Base-by-base conservation (phyloP, 2,113 vertebrate genomes). In the Apodemus sylvaticus region DNA sequence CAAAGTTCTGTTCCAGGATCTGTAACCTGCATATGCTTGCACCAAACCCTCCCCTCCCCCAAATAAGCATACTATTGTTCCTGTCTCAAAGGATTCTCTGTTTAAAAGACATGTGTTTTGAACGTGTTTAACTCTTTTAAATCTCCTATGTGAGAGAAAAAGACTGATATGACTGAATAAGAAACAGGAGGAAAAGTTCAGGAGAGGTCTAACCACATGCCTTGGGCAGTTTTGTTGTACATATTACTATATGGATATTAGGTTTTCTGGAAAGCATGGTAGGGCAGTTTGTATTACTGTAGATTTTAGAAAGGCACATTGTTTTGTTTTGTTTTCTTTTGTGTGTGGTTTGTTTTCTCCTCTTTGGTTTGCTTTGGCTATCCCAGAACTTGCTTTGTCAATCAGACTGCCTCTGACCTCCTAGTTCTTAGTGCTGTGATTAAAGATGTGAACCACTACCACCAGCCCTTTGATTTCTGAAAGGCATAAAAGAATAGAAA, bases 401-500 rank as follows among this genome's bases (percentile, higher is more conserved):
- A 68, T 31, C 66, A 68, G 70, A 36, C 17, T n/a, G 16, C 7
- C 36, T 71, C 16, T 71, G 68, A 17, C 70, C 39, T 7, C 7
- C 36, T 39, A n/a, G 70, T 39, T 7, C 7, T 17, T 71, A n/a
- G 70, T 39, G 36, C 36, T 71, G 36, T 36, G 36, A n/a, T 71
- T 71, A 71, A 71, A 71, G 70, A 5, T 17, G 19, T 71, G 70
- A n/a, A 71, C 70, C 17, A 71, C 36, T 17, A 71, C 36, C 17
- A 3, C 2, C 17, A 20, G 29, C 64, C 34, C 66, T 36, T 68
- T 36, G 34, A 58, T 81, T 81, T 58, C 78, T 3, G 76, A 62
- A 90, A 92, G 24, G n/a, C 26, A 64, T 94, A n/a, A 95, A 92
- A 39, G 88, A 66, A 83, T 45, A 48, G 5, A 92, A 92, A 45